Conservation (phyloP, 1,140 invertebrate species). For the Frieseomelitta varia region DNA sequence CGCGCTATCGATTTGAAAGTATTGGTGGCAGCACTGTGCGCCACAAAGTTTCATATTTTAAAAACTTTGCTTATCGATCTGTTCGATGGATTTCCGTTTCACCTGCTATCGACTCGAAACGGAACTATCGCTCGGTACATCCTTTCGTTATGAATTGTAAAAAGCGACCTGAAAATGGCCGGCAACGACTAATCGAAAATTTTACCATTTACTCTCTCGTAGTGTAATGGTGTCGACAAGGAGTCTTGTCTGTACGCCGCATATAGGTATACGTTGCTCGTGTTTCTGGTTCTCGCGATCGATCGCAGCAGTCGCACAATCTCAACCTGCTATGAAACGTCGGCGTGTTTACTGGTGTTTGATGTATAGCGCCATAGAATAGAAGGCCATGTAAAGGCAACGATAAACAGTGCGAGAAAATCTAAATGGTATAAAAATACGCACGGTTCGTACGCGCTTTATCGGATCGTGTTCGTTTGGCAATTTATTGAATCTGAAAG, state of each 20-base stretch:
- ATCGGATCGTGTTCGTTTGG: background rate
- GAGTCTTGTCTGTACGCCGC: slow-evolving; percentile 26
- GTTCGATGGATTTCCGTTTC: slow-evolving; percentile 48
- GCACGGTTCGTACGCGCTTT: background rate
- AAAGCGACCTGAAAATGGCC: background rate
- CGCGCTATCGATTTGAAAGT: slow-evolving; percentile 46
- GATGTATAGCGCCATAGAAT: slow-evolving; percentile 27
- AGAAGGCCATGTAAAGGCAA: slow-evolving; percentile 6
- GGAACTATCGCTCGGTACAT: background rate
- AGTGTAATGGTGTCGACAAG: slow-evolving; percentile 41
- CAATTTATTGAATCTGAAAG: background rate
- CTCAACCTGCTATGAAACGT: slow-evolving; percentile 45
- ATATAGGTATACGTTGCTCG: slow-evolving; percentile 44
- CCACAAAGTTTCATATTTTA: slow-evolving; percentile 40
- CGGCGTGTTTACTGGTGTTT: slow-evolving; percentile 45
- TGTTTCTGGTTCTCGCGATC: slow-evolving; percentile 50
- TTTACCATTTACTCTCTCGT: background rate
- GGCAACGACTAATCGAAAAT: background rate
- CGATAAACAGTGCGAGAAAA: slow-evolving; percentile 32
- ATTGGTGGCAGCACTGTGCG: slow-evolving; percentile 34
- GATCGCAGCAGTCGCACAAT: slow-evolving; percentile 57
- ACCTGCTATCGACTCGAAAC: background rate
- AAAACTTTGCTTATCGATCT: slow-evolving; percentile 51
- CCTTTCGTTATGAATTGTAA: background rate
- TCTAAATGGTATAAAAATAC: background rate